Percentiles rank a stretch among this genome's conserved stretches.
Conservation (phyloP, 2,113 vertebrate species). For the Raphicerus campestris region DNA sequence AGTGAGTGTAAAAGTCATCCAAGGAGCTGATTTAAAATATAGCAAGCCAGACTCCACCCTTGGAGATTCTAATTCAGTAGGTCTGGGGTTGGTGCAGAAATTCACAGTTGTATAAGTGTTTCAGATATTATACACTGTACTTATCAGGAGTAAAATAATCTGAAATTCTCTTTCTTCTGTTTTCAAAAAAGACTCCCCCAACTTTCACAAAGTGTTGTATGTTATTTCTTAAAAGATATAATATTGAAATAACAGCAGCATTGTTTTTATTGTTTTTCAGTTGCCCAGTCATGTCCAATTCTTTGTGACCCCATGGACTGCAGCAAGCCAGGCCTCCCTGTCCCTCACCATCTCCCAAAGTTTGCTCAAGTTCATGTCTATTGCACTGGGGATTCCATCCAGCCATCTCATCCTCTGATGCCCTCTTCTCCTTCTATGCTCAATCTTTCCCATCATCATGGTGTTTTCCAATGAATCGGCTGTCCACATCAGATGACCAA, state of each 20-base stretch:
- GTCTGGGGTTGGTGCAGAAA: not conserved
- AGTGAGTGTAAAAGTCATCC: not conserved
- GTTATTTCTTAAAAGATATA: not conserved
- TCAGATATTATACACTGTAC: not conserved
- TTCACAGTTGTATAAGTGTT: not conserved
- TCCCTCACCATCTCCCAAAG: not conserved
- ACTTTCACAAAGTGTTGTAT: not conserved
- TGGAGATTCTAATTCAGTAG: not conserved
- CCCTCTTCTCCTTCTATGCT: not conserved
- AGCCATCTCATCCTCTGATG: not conserved
- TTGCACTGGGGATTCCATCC: not conserved
- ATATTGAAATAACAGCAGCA: not conserved
- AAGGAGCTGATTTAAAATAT: not conserved
- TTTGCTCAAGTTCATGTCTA: not conserved
- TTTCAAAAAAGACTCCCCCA: not conserved
- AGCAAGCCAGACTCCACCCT: not conserved
- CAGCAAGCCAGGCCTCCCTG: not conserved
- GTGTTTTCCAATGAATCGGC: not conserved
- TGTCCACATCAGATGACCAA: not conserved
- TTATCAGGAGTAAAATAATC: not conserved
- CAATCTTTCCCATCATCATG: not conserved
- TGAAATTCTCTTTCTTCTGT: not conserved
- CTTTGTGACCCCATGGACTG: not conserved
- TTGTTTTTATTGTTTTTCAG: not conserved
- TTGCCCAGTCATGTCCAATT: not conserved